Evolutionary conservation across 2,113 vertebrate genomes (phyloP).

Genomic region (Drymodes brunneopygia): DNA sequence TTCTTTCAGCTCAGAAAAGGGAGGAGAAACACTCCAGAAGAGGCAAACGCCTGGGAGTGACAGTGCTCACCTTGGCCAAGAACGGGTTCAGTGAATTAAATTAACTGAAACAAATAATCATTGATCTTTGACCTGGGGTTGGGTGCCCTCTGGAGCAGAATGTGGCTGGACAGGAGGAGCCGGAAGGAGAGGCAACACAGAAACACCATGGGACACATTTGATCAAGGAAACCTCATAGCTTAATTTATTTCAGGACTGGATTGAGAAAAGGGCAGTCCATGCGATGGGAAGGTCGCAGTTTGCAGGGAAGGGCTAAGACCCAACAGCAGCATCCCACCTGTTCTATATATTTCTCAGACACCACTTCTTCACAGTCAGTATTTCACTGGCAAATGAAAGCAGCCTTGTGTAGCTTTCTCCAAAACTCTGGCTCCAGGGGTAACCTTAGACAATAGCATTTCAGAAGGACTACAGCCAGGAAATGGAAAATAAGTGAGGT

Average conservation of each 20-base stretch:
- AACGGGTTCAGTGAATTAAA: background rate
- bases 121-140: background rate
- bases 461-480: background rate
- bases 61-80: background rate
- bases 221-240: background rate
- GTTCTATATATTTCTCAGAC: background rate
- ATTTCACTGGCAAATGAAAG: background rate
- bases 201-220: background rate
- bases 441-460: background rate
- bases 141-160: background rate
- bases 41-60: accelerated
- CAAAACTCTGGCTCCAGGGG: background rate
- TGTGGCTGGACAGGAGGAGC: background rate
- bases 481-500: background rate
- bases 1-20: background rate
- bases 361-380: background rate
- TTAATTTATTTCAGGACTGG: background rate
- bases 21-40: background rate
- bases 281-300: background rate
- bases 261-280: background rate
- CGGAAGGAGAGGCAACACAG: background rate
- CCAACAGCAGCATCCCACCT: accelerated
- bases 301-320: background rate
- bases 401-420: background rate
- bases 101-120: background rate